Evolutionary conservation across 2,113 vertebrate species (phyloP).

Genomic region (Phrynosoma blainvillii): DNA sequence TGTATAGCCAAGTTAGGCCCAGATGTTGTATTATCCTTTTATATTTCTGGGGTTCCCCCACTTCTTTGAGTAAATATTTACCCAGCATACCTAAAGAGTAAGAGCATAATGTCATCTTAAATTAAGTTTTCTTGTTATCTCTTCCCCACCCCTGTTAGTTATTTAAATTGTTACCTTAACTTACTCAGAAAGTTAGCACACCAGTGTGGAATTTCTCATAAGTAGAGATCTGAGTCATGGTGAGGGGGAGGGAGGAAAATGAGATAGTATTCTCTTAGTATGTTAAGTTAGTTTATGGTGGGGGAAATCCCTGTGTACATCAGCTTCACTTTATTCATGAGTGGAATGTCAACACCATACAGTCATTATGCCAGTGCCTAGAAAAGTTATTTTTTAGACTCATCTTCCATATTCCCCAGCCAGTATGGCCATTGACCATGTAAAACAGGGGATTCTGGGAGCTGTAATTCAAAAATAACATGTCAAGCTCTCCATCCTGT

Average conservation of each 20-base stretch:
- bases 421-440: no score
- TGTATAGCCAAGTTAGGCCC: slow-evolving; percentile 52
- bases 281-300: neutral
- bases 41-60: slow-evolving; percentile 51
- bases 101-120: slow-evolving; percentile 50
- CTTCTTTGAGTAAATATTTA: slow-evolving; percentile 50
- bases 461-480: no score
- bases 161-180: slow-evolving; percentile 27
- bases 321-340: neutral
- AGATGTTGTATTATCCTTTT: slow-evolving; percentile 58
- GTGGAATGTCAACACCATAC: neutral
- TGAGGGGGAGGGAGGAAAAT: neutral
- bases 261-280: neutral
- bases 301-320: neutral
- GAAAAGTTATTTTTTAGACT: no score
- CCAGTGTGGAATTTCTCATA: slow-evolving; percentile 27
- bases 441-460: no score
- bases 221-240: slow-evolving; percentile 1
- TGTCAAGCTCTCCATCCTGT: neutral
- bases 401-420: no score
- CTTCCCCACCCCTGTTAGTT: slow-evolving; percentile 56
- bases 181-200: slow-evolving; percentile 37
- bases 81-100: slow-evolving; percentile 56
- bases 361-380: neutral
- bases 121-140: slow-evolving; percentile 45